These are phyloP conservation scores for Plebejus anna DNA, from an alignment of 2,888 invertebrate genomes.

Conservation along the genomic window DNA sequence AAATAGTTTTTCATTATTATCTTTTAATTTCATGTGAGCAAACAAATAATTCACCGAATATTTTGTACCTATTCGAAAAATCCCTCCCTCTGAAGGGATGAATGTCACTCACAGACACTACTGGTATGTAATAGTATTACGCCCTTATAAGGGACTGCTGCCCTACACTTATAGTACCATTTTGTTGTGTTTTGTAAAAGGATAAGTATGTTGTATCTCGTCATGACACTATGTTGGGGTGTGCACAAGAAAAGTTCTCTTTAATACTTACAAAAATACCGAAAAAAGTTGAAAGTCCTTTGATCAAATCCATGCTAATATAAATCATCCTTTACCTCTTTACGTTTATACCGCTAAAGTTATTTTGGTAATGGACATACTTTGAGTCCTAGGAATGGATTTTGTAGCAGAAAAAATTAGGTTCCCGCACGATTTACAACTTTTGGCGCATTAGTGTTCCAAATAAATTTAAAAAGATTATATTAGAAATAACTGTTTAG, in stretches of 20 bases:
- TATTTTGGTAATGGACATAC: too few relatives aligned
- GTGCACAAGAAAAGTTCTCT: not conserved
- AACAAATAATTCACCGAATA: not conserved
- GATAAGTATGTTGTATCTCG: not conserved
- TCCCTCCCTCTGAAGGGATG: conserved; percentile 34
- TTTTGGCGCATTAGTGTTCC: too few relatives aligned
- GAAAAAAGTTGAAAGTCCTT: not conserved
- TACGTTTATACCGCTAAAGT: too few relatives aligned
- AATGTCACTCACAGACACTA: conserved; percentile 49
- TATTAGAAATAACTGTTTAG: too few relatives aligned
- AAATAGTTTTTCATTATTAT: too few relatives aligned
- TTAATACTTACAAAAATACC: not conserved
- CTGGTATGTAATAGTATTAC: conserved; percentile 15
- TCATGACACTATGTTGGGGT: not conserved
- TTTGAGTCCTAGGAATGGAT: too few relatives aligned
- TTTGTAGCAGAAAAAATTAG: too few relatives aligned
- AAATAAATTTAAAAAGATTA: too few relatives aligned
- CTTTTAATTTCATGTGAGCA: not conserved
- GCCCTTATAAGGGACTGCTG: conserved; percentile 9
- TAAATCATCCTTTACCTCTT: too few relatives aligned
- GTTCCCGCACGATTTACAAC: too few relatives aligned
- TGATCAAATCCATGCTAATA: too few relatives aligned
- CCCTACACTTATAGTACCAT: not conserved
- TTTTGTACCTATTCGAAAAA: not conserved
- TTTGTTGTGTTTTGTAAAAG: not conserved